Evolutionary conservation across 2,113 vertebrate genomes (phyloP).

Genomic region (Mustela nigripes): DNA sequence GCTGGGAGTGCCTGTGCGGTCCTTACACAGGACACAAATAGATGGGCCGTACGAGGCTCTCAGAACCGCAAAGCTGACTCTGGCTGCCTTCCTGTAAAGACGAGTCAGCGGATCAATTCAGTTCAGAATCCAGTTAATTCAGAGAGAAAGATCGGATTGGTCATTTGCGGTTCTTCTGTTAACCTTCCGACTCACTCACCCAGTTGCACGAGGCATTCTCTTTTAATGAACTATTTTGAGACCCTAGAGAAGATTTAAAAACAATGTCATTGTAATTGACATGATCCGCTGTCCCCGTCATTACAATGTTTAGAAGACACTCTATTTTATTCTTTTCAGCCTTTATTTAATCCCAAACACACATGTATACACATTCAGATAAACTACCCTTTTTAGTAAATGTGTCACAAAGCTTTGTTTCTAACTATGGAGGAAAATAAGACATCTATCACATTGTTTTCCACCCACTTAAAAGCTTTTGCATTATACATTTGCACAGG

Average conservation of each 20-base stretch:
- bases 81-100: conserved; percentile 14
- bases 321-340: neutral
- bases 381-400: neutral
- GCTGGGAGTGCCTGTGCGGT: neutral
- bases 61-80: neutral
- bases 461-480: conserved; percentile 19
- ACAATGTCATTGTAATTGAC: neutral
- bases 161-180: neutral
- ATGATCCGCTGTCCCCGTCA: neutral
- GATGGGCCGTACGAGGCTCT: neutral
- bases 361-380: neutral
- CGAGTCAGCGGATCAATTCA: neutral
- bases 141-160: neutral
- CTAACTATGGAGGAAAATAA: neutral
- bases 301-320: neutral
- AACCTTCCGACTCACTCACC: neutral
- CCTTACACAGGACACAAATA: neutral
- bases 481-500: neutral
- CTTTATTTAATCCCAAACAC: neutral
- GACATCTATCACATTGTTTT: conserved; percentile 8
- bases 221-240: neutral
- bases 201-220: neutral
- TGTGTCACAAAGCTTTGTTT: conserved; percentile 50
- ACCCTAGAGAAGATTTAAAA: neutral
- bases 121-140: neutral